Evolutionary conservation across 2,797 vertebrate genomes (phyloP).

Genomic region (Thunnus albacares): DNA sequence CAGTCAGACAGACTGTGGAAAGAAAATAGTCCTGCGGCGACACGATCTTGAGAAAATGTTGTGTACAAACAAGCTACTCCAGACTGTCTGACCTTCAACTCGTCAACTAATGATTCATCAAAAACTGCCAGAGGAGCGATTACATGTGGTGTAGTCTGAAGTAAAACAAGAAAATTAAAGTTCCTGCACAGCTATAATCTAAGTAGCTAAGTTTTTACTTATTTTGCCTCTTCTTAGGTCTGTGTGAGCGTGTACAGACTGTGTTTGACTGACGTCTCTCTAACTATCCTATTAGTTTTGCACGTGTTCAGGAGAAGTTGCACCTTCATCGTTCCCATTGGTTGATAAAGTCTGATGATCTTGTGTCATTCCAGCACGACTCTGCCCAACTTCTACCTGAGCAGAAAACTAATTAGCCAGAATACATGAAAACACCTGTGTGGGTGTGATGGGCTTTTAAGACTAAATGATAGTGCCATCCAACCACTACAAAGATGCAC

Average conservation of each 20-base stretch:
- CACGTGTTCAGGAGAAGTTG: too few species aligned
- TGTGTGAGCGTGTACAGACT: too few species aligned
- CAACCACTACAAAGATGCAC: too few species aligned
- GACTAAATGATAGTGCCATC: neutral
- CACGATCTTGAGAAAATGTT: neutral
- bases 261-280: too few species aligned
- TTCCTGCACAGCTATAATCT: too few species aligned
- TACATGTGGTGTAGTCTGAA: neutral
- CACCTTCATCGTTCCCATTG: too few species aligned
- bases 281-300: too few species aligned
- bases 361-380: too few species aligned
- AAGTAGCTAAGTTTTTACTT: too few species aligned
- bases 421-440: neutral
- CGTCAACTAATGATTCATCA: conserved; percentile 16
- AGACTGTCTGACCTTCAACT: conserved; percentile 10
- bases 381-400: neutral
- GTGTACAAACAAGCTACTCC: conserved; percentile 7
- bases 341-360: too few species aligned
- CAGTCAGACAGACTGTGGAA: conserved; percentile 27
- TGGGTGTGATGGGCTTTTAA: neutral
- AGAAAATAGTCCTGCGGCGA: neutral
- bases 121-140: conserved; percentile 4
- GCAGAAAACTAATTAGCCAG: neutral
- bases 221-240: too few species aligned
- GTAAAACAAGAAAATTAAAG: conserved; percentile 13